These are phyloP conservation scores for Orchestes rusci DNA, from an alignment of 2,888 invertebrate genomes.

Conservation along the genomic window DNA sequence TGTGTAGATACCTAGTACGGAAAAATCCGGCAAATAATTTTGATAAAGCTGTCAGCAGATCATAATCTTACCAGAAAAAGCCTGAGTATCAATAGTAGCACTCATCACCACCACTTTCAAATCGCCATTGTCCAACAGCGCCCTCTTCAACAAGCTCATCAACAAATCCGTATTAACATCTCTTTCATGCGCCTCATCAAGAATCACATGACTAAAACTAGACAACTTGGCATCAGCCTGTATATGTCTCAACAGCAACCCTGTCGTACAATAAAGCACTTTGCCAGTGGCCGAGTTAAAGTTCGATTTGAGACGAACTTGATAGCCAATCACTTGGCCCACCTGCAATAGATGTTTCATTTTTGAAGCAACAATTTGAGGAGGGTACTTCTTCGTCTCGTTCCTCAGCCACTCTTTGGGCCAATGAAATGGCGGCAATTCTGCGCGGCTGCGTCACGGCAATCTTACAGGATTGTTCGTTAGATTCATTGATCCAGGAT, in stretches of 20 bases:
- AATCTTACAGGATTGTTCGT: constrained; percentile 48
- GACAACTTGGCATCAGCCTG: constrained; percentile 44
- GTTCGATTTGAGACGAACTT: constrained; percentile 52
- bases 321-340: constrained; percentile 60
- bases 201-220: constrained; percentile 58
- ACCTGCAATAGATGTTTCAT: constrained; percentile 40
- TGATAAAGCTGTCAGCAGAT: too few species aligned
- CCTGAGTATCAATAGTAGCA: constrained; percentile 58
- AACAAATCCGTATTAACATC: constrained; percentile 62
- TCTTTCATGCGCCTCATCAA: constrained; percentile 71
- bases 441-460: constrained; percentile 62
- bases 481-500: constrained; percentile 41
- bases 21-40: too few species aligned
- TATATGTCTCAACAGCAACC: constrained; percentile 45
- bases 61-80: constrained; percentile 37
- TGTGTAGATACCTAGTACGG: too few species aligned
- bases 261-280: constrained; percentile 64
- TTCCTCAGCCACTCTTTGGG: constrained; percentile 57
- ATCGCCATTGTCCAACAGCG: constrained; percentile 46
- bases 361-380: neutral
- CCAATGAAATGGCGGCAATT: constrained; percentile 61
- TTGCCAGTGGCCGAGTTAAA: constrained; percentile 51
- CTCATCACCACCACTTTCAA: constrained; percentile 65
- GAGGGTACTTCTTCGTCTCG: constrained; percentile 50
- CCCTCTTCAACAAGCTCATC: constrained; percentile 49